Evolutionary conservation across 2,113 vertebrate species (phyloP).

Genomic region (Jacana jacana): DNA sequence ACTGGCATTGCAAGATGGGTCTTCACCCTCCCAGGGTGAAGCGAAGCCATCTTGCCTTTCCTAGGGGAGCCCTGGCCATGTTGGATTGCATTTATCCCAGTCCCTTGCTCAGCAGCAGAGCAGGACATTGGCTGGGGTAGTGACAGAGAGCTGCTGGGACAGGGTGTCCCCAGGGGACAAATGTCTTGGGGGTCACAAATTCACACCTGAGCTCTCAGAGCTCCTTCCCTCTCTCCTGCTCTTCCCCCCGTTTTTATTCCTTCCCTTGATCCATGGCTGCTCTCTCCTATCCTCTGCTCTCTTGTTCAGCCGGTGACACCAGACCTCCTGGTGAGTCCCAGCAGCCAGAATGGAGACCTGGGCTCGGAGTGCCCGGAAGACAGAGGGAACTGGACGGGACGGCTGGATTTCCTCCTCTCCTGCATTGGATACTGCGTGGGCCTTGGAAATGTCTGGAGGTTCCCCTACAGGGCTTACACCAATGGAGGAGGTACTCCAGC

Average conservation of each 20-base stretch:
- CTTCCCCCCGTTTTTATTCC: background rate
- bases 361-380: conserved; percentile 73
- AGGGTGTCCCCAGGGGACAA: background rate
- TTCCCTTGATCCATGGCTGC: background rate
- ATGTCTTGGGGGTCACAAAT: background rate
- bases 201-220: rapidly evolving
- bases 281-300: background rate
- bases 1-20: background rate
- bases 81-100: background rate
- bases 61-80: background rate
- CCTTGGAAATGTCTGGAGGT: conserved; percentile 82
- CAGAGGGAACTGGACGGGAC: conserved; percentile 82
- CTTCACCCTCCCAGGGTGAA: background rate
- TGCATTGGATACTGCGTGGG: conserved; percentile 85
- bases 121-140: background rate
- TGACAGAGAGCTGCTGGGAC: background rate
- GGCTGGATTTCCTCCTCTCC: conserved; percentile 83
- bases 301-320: conserved; percentile 68
- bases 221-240: background rate
- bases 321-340: conserved; percentile 81
- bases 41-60: background rate
- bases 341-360: conserved; percentile 76
- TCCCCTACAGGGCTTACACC: conserved; percentile 82
- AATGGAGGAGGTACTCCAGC: conserved; percentile 78
- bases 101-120: background rate